A percentile compares a stretch with the other conserved stretches of the same genome.
phyloP scores from a whole-genome alignment of 1,140 invertebrate species.

The Tenebrio molitor region DNA sequence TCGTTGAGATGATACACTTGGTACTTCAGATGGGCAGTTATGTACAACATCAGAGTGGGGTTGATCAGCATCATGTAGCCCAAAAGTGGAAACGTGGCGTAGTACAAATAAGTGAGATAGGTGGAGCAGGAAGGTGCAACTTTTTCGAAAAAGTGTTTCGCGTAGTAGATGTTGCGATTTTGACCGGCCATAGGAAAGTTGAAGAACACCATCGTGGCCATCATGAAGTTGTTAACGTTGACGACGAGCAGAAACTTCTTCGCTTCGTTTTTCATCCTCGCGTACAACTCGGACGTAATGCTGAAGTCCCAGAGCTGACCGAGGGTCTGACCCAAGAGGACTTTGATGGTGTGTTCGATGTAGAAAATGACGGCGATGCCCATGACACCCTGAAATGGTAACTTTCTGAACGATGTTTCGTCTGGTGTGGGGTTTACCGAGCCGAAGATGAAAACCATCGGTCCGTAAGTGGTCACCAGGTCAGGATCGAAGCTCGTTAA shows the following conservation, averaged over 20 bases:
- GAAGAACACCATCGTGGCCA: background rate
- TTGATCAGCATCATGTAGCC: slow-evolving; percentile 4
- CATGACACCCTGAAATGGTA: slow-evolving; percentile 15
- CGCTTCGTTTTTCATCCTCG: background rate
- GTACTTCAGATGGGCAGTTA: background rate
- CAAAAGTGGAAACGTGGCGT: slow-evolving; percentile 5
- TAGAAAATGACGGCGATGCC: slow-evolving; percentile 1
- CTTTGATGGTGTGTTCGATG: background rate
- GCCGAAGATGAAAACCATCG: slow-evolving; percentile 5
- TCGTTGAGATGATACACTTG: slow-evolving; percentile 12
- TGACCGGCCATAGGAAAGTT: background rate
- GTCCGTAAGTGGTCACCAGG: background rate
- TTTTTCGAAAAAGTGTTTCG: background rate
- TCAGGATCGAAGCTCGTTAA: background rate
- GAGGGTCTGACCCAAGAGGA: background rate
- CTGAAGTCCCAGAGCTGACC: background rate
- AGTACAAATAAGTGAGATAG: background rate
- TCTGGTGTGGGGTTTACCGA: too few species aligned
- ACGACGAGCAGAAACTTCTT: background rate
- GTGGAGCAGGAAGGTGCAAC: background rate
- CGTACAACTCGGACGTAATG: background rate
- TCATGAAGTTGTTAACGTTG: background rate
- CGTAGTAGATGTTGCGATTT: slow-evolving; percentile 1
- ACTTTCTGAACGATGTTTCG: too few species aligned
- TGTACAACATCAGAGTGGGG: background rate